A percentile compares a stretch with the other conserved stretches of the same genome.
Conservation (phyloP, 2,797 vertebrate genomes). For the Lithobates pipiens region DNA sequence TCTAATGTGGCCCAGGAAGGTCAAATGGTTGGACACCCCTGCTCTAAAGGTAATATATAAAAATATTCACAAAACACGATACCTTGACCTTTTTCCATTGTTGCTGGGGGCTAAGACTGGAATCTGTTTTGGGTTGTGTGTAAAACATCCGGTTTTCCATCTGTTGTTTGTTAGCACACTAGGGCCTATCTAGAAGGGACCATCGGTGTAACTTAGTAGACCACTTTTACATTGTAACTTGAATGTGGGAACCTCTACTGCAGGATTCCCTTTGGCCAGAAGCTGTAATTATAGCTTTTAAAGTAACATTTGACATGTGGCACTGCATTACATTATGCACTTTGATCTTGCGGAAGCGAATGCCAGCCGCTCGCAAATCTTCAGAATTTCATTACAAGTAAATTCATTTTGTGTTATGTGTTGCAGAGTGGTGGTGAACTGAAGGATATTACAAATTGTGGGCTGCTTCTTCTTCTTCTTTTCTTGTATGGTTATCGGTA, state of each 20-base stretch:
- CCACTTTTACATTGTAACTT: neutral
- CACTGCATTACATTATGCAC: conserved; percentile 18
- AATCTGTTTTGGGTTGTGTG: neutral
- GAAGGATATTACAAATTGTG: neutral
- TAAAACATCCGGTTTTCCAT: neutral
- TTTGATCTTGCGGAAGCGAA: conserved; percentile 38
- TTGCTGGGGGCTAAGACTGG: neutral
- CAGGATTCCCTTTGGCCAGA: conserved; percentile 9
- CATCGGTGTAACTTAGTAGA: conserved; percentile 2
- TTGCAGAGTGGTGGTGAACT: neutral
- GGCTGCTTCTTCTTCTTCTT: neutral
- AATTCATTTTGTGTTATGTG: conserved; percentile 34
- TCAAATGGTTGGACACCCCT: too few species aligned
- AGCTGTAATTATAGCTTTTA: conserved; percentile 22
- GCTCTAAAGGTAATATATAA: too few species aligned
- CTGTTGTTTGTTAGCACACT: conserved; percentile 17
- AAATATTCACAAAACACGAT: too few species aligned
- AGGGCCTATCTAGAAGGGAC: neutral
- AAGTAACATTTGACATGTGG: conserved; percentile 24
- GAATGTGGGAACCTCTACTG: neutral
- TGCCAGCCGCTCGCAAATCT: conserved; percentile 12
- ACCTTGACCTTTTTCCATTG: too few species aligned
- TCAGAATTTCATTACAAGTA: conserved; percentile 41
- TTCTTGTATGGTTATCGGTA: neutral
- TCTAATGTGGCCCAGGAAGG: too few species aligned